Conservation (phyloP, 2,888 invertebrate genomes). For the Steinernema carpocapsae region DNA sequence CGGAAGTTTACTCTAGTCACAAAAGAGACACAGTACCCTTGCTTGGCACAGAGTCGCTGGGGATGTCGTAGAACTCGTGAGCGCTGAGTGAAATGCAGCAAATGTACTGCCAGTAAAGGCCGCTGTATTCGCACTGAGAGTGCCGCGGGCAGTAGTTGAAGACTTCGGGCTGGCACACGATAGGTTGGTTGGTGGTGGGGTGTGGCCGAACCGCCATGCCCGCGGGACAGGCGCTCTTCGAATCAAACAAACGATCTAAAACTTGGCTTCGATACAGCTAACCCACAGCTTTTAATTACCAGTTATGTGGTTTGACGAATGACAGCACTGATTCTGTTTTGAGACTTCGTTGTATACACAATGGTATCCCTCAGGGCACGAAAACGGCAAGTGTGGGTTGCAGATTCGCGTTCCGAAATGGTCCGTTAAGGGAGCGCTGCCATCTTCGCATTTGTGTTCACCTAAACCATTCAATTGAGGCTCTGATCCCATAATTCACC, state of each 20-base stretch:
- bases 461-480: too few species aligned
- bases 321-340: slow-evolving; percentile 39
- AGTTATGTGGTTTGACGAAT: slow-evolving; percentile 1
- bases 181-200: slow-evolving; percentile 39
- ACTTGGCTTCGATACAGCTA: not conserved
- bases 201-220: slow-evolving; percentile 38
- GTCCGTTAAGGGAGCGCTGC: slow-evolving; percentile 33
- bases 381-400: slow-evolving; percentile 39
- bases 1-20: not conserved
- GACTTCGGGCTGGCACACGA: slow-evolving; percentile 43
- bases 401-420: slow-evolving; percentile 35
- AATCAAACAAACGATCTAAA: slow-evolving; percentile 32
- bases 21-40: not conserved
- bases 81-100: slow-evolving; percentile 38
- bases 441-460: slow-evolving; percentile 34
- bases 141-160: slow-evolving; percentile 36
- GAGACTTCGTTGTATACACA: slow-evolving; percentile 38
- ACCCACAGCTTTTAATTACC: slow-evolving; percentile 3
- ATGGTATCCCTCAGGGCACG: slow-evolving; percentile 37
- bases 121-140: slow-evolving; percentile 37
- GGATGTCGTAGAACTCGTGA: slow-evolving; percentile 29
- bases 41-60: not conserved
- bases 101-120: slow-evolving; percentile 42
- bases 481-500: too few species aligned
- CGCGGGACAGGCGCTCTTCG: slow-evolving; percentile 39